Evolutionary conservation across 1,140 invertebrate species (phyloP), one percentile per base, ranked within the genome.

Genomic region (Trichogramma pretiosum): DNA sequence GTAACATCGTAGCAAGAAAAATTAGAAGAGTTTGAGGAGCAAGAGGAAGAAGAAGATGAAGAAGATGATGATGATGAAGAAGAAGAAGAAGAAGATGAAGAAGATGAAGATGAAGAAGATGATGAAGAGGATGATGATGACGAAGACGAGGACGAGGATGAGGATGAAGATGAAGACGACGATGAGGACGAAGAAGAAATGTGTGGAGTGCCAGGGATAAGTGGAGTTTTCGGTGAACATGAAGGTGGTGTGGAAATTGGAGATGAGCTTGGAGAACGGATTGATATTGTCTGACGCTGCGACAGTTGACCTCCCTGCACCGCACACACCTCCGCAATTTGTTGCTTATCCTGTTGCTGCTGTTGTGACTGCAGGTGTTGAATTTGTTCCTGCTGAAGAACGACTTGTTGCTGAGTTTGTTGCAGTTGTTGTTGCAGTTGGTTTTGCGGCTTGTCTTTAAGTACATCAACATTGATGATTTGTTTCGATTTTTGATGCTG

Each of bases 301-400:
- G 61, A 64, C 56, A 64, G 59, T 54, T 61, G 64, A 55, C 65
- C 62, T 67, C 64, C 69, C 64, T 68, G 67, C 60, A 66, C 67
- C 66, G 64, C 69, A 72, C 67, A 74, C 70, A 73, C 70, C 69
- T 72, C 70, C 63, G 63, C 63, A 59, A 69, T 63, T 60, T 68
- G 66, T 54, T 60, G 57, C 57, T n/a, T n/a, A n/a, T n/a, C n/a
- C 34, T 44, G 48, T 23, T 13, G 38, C 37, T 38, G 50, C 32
- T 45, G 52, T 43, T 48, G 30, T 36, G 4, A 35, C 30, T 26
- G 34, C 23, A 8, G 34, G n/a, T n/a, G n/a, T n/a, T n/a, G n/a
- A n/a, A n/a, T n/a, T n/a, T n/a, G n/a, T n/a, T n/a, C n/a, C n/a
- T n/a, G n/a, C n/a, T n/a, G n/a, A n/a, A n/a, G n/a, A n/a, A n/a